Conservation (phyloP, 64 coral and sea anemone species). For the Montipora efflorescens region DNA sequence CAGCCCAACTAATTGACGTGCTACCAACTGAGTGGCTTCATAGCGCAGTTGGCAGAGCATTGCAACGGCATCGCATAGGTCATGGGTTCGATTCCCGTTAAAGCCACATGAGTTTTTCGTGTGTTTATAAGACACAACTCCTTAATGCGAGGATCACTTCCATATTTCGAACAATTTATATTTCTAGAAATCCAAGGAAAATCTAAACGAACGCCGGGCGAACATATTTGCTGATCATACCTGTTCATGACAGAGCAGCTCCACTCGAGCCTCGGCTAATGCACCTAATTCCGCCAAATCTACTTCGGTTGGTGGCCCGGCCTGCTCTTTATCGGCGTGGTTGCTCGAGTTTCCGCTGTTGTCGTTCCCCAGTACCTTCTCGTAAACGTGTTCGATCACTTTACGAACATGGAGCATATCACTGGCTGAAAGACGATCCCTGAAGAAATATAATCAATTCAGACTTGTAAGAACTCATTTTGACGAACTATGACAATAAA, state of each 20-base stretch:
- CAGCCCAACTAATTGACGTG: too few species aligned
- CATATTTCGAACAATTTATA: too few species aligned
- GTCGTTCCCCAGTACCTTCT: slow-evolving; percentile 88
- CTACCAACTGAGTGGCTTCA: too few species aligned
- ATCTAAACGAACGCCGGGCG: too few species aligned
- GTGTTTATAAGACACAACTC: too few species aligned
- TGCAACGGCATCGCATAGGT: too few species aligned
- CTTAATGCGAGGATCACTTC: too few species aligned
- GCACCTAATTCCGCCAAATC: slow-evolving; percentile 80
- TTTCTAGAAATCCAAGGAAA: too few species aligned
- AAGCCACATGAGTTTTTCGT: too few species aligned
- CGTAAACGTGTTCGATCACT: slow-evolving; percentile 99
- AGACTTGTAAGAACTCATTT: neutral
- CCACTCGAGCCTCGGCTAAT: slow-evolving; percentile 89
- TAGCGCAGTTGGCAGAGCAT: too few species aligned
- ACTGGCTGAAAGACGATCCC: slow-evolving; percentile 94
- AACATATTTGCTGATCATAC: slow-evolving; percentile 7
- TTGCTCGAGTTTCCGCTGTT: slow-evolving; percentile 72
- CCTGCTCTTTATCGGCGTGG: slow-evolving; percentile 65
- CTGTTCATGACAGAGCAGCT: slow-evolving; percentile 97
- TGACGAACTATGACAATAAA: neutral
- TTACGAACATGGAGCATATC: slow-evolving; percentile 98
- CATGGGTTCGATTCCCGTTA: too few species aligned
- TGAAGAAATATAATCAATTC: slow-evolving; percentile 22
- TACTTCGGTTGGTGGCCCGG: slow-evolving; percentile 62